phyloP scores from a whole-genome alignment of 2,113 vertebrate species.

The Vombatus ursinus region DNA sequence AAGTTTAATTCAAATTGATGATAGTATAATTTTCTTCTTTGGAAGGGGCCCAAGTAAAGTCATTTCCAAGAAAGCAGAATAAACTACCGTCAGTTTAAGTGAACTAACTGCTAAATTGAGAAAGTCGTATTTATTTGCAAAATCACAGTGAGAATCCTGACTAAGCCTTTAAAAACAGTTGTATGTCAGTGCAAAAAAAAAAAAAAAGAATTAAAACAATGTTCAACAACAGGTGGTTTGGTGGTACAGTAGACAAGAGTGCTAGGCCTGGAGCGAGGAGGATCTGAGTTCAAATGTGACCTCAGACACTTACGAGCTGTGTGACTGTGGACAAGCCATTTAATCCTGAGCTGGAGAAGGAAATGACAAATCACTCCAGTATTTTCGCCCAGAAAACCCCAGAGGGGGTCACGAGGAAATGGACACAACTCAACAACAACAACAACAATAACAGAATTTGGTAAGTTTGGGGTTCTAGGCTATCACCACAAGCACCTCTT shows the following conservation, averaged over 20 bases:
- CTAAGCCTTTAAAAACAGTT: not conserved
- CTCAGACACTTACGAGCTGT: not conserved
- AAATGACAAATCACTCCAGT: not conserved
- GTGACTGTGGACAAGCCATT: not conserved
- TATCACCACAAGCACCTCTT: not conserved
- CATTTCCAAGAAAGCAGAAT: not conserved
- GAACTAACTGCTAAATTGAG: not conserved
- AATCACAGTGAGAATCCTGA: constrained; percentile 25
- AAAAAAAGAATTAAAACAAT: not conserved
- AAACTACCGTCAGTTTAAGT: not conserved
- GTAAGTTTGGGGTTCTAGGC: not conserved
- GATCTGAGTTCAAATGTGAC: not conserved
- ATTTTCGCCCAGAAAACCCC: not conserved
- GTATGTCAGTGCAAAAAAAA: not conserved
- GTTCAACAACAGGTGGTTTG: not conserved
- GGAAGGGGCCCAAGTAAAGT: not conserved
- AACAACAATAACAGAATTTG: not conserved
- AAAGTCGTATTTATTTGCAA: constrained; percentile 28
- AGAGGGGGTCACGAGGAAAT: not conserved
- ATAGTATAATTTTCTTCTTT: not conserved
- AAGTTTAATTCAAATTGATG: constrained; percentile 12
- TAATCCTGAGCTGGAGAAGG: not conserved
- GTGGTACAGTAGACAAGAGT: not conserved
- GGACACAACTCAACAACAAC: not conserved
- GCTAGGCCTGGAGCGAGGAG: not conserved